Evolutionary conservation across 2,113 vertebrate genomes (phyloP), one percentile per base, ranked within the genome.

Genomic region (Thunnus thynnus): DNA sequence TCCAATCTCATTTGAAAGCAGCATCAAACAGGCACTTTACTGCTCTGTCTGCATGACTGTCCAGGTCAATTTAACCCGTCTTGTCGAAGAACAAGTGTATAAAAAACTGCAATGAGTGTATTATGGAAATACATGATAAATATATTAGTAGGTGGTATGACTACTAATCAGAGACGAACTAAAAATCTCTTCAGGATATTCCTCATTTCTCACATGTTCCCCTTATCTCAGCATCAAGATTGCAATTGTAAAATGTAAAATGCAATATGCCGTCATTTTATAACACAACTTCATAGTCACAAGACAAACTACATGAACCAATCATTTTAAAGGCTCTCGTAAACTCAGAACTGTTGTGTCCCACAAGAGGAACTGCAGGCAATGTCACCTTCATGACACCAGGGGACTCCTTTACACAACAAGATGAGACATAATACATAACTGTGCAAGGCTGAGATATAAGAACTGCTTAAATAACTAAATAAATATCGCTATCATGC

Each of bases 1-100:
- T 51, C 60, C 61, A 18, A 69, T 65, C 14, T 5, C 47, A 55
- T 12, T 0, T 70, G 48, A 78, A 71, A 11, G 66, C 66, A 71
- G 5, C 74, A 77, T 68, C 60, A 52, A 25, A 41, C 20, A 20
- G 16, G 13, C 16, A 27, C 13, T 63, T 17, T 9, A n/a, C 0
- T 74, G 25, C 44, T 6, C 36, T 7, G 12, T 17, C 14, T 58
- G 9, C 36, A 41, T 41, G 9, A 41, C 36, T 9, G 6, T 9
- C 36, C 9, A 9, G 8, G 36, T 41, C 36, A 41, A 41, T 41
- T 41, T 41, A 41, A 41, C 7, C 36, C 36, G 9, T 41, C 7
- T 41, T 9, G 36, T 41, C 9, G 36, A 41, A 41, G 7, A 41
- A 41, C 36, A 41, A 41, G 36, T 2, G 7, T 41, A 9, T 1